Base-by-base conservation (phyloP, 1,140 invertebrate genomes). In the Drosophila bocqueti region DNA sequence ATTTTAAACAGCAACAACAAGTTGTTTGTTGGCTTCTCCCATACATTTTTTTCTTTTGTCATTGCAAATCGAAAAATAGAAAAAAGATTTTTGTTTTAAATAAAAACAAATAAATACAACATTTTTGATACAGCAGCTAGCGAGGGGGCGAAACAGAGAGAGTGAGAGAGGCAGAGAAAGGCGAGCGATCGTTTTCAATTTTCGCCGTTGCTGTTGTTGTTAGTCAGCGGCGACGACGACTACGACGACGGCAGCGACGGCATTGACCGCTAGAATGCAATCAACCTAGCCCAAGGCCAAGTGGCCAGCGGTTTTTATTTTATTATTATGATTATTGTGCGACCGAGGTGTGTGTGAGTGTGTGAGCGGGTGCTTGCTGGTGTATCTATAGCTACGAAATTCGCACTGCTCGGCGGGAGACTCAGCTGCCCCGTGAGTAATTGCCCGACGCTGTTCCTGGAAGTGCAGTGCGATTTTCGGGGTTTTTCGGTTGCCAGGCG, bases 211-310 rank as follows among this genome's bases (percentile, higher is more conserved):
- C 34, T 60, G 81, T 79, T 80, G 79, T 62, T 81, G 62, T 64
- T 82, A 76, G 68, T 73, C 67, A 54, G 45, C 79, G 31, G 47
- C 74, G 16, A 38, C 31, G 40, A 7, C 29, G 59, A 40, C 74
- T 18, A 40, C 77, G 67, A 29, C 61, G 60, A 74, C 73, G 84
- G 45, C 38, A 68, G 62, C 83, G 68, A 67, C 85, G 84, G 81
- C 84, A 89, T 90, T 90, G 84, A 90, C 84, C 85, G 85, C 84
- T 91, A 91, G 83, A 91, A 92, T 92, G 91, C 91, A 92, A 92
- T 91, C 91, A 92, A 92, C 91, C 91, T 92, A 92, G 84, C 91
- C 79, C 91, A 92, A 92, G 91, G 91, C 89, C 91, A 92, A 87
- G 84, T 87, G 81, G 84, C 77, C 84, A 84, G 84, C 81, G 85